These are phyloP conservation scores for Leptopilina myrica DNA, from an alignment of 2,888 invertebrate genomes.

Conservation along the genomic window DNA sequence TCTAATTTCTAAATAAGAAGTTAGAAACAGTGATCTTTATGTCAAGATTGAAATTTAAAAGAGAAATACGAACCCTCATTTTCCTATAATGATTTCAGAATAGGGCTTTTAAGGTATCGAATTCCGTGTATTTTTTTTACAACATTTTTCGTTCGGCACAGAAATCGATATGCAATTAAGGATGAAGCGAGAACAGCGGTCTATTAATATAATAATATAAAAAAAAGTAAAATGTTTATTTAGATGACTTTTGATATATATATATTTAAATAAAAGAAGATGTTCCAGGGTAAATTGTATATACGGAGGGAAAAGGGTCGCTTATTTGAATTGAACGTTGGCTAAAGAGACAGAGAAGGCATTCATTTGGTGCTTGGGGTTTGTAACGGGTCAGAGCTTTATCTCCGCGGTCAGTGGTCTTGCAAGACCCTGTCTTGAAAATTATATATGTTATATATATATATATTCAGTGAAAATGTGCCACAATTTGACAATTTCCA, in stretches of 20 bases:
- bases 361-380: constrained; percentile 72
- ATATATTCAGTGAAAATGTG: constrained; percentile 53
- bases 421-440: constrained; percentile 71
- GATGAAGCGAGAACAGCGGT: constrained; percentile 4
- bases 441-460: constrained; percentile 55
- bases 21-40: background rate
- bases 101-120: constrained; percentile 17
- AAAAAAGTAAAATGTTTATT: background rate
- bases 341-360: constrained; percentile 70
- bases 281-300: constrained; percentile 17
- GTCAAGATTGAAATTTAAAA: background rate
- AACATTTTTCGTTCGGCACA: background rate
- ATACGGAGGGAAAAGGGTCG: constrained; percentile 57
- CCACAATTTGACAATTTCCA: constrained; percentile 1
- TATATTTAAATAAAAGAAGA: constrained; percentile 17
- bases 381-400: constrained; percentile 75
- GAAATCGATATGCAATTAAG: constrained; percentile 7
- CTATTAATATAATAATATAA: constrained; percentile 22
- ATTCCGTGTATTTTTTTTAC: background rate
- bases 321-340: constrained; percentile 60
- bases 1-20: too few species aligned
- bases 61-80: constrained; percentile 22
- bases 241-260: background rate
- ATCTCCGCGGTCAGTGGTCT: constrained; percentile 76
- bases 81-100: background rate